These are phyloP conservation scores for Petrolisthes cinctipes DNA, from an alignment of 2,888 invertebrate genomes.

Conservation along the genomic window DNA sequence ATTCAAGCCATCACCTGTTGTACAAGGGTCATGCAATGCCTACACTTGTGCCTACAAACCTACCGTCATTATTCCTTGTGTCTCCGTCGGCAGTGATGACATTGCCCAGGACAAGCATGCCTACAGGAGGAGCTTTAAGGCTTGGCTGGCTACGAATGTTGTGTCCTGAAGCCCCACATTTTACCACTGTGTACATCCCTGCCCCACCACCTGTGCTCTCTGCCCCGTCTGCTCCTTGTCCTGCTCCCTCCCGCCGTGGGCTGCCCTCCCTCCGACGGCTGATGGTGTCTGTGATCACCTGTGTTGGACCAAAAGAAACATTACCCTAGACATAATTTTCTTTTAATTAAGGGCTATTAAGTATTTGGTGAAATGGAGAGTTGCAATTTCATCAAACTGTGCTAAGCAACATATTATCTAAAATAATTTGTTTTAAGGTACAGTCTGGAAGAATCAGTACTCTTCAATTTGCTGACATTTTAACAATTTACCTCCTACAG, in stretches of 20 bases:
- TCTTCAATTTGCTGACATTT: too few species aligned
- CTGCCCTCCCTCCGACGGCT: conserved; percentile 43
- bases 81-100: conserved; percentile 76
- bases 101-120: conserved; percentile 79
- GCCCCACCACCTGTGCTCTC: conserved; percentile 42
- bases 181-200: conserved; percentile 77
- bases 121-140: conserved; percentile 79
- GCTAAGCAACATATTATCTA: too few species aligned
- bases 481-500: too few species aligned
- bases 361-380: too few species aligned
- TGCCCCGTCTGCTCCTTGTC: conserved; percentile 34
- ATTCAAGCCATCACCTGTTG: too few species aligned
- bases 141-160: conserved; percentile 79
- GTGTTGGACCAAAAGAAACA: conserved; percentile 62
- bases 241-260: conserved; percentile 44
- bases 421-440: too few species aligned
- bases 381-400: too few species aligned
- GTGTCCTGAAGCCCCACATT: conserved; percentile 82
- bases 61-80: conserved; percentile 67
- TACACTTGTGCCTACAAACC: not conserved
- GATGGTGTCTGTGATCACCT: conserved; percentile 73
- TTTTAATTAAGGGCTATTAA: too few species aligned
- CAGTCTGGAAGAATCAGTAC: too few species aligned
- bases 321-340: not conserved
- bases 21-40: too few species aligned